Base-by-base conservation (phyloP, 1,140 invertebrate genomes). In the Ooceraea biroi region DNA sequence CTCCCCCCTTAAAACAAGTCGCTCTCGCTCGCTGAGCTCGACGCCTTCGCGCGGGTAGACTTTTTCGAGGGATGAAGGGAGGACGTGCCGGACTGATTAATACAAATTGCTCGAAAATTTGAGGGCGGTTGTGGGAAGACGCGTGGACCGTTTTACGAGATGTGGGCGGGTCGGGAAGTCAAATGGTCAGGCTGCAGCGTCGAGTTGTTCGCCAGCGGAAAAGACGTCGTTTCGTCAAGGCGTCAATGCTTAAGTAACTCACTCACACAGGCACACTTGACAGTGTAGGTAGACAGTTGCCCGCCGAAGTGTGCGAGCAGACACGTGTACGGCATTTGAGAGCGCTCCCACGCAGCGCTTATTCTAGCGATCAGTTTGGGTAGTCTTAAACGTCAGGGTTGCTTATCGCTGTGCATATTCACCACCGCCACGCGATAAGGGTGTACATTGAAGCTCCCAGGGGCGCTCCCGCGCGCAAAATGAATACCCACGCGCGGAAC, bases 111-210 rank as follows among this genome's bases (percentile, higher is more conserved):
- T 76, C 22, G 72, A 88, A 88, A 85, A 88, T 88, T 88, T 68
- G 69, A 63, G 74, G 71, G 27, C 74, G 61, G 30, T 84, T 72
- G 68, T 73, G 65, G 83, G 63, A 55, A 85, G 68, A 63, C 55
- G 50, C 68, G 50, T 19, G 10, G 52, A 82, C 55, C 60, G 36
- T 69, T 78, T 76, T 84, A 77, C 66, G 63, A 83, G 84, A 91
- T 86, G 90, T 90, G 85, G 87, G 88, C 76, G 84, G 90, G 85
- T 90, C 85, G 66, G 11, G 66, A 85, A 86, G 90, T 91, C 88
- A 91, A 91, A 85, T 91, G 90, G 90, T 82, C 74, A 85, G 86
- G 57, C 85, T 82, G 60, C 27, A 7, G 60, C 86, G 87, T 68
- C 27, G 63, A 68, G 58, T 83, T 84, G 41, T 72, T 83, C 44